Base-by-base conservation (phyloP, 2,888 invertebrate species). In the Clostera curtula region DNA sequence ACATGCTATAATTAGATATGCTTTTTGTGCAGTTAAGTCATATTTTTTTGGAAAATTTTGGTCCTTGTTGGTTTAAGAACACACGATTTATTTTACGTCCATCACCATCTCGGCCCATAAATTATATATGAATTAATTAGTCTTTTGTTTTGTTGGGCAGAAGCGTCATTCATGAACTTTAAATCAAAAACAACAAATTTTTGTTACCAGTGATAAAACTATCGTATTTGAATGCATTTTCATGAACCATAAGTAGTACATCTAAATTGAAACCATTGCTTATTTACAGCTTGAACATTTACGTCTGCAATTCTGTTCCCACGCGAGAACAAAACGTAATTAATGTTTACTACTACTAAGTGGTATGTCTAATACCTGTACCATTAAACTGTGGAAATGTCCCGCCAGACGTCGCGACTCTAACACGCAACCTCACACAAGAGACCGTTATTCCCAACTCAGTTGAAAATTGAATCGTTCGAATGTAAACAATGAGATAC, bases 201-300 rank as follows among this genome's bases (percentile, higher is more conserved):
- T n/a, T n/a, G n/a, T n/a, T n/a, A n/a, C n/a, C n/a, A n/a, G n/a
- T n/a, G n/a, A n/a, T n/a, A n/a, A n/a, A n/a, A n/a, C n/a, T n/a
- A n/a, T n/a, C n/a, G n/a, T n/a, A n/a, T n/a, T n/a, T n/a, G n/a
- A n/a, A n/a, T n/a, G 72, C 63, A 68, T 60, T 57, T 61, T 67
- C 61, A 63, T 59, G 68, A 60, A 65, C 70, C 69, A 70, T 73
- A 70, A 69, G 55, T 63, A 62, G 56, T 71, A 67, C 74, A 71
- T 75, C 76, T 77, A 75, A 68, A 76, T 68, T 72, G 70, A 74
- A 80, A 77, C 74, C 79, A 72, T 77, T 47, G 54, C 66, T 73
- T 76, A 71, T 75, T 79, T 80, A 77, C 79, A 77, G 73, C 73
- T 77, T 76, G 77, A 80, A 79, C 80, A 79, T 77, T 82, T 79